phyloP scores from a whole-genome alignment of 2,888 invertebrate genomes.

The Muschampia staudingeri region DNA sequence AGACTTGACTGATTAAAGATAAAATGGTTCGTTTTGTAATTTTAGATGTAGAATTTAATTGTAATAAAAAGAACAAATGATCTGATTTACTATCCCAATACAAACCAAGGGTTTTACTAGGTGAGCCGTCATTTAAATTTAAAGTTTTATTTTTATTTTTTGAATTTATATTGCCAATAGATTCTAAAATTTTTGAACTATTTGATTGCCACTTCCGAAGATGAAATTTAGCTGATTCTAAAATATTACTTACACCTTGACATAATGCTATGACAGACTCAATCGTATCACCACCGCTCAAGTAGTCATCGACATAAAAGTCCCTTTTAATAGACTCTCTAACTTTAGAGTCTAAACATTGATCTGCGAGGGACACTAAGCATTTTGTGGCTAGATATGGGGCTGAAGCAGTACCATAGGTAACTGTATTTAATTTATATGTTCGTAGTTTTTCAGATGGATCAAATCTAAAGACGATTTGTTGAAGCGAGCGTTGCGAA shows the following conservation, averaged over 20 bases:
- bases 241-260: constrained; percentile 54
- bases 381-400: constrained; percentile 67
- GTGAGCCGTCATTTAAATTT: constrained; percentile 23
- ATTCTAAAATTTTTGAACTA: constrained; percentile 54
- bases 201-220: constrained; percentile 68
- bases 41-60: constrained; percentile 51
- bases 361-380: constrained; percentile 55
- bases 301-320: constrained; percentile 62
- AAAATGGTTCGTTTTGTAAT: constrained; percentile 69
- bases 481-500: constrained; percentile 60
- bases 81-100: constrained; percentile 65
- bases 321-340: constrained; percentile 46
- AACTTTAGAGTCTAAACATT: constrained; percentile 45
- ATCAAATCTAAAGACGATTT: constrained; percentile 57
- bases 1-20: constrained; percentile 65
- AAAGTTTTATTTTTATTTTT: constrained; percentile 32
- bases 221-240: constrained; percentile 63
- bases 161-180: constrained; percentile 20
- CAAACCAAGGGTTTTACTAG: constrained; percentile 68
- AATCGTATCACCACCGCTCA: constrained; percentile 57
- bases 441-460: constrained; percentile 51
- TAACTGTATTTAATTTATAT: constrained; percentile 63
- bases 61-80: constrained; percentile 61
- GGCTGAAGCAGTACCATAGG: constrained; percentile 67
- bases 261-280: constrained; percentile 49